Evolutionary conservation across 2,797 vertebrate genomes (phyloP), one percentile per base, ranked within the genome.

Genomic region (Nyctalus aviator): DNA sequence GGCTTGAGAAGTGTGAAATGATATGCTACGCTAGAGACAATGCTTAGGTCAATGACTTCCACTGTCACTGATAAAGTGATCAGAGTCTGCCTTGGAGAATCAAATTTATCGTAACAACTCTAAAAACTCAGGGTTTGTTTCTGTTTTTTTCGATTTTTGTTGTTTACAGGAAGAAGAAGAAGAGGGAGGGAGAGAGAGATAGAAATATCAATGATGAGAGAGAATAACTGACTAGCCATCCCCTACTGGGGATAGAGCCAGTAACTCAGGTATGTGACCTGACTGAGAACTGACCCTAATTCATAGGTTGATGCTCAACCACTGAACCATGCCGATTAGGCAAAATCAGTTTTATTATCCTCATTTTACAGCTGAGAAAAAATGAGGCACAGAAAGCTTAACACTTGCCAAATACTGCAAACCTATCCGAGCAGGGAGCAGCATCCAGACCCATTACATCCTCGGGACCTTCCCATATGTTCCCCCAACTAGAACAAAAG

Each of bases 361-460:
- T 93, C 41, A 48, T 59, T 73, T 89, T 84, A 82, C 20, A 89
- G 62, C 50, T 75, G 12, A 89, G 46, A 32, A 71, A 89, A 89
- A 95, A 41, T 59, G 23, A 91, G 71, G 14, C 30, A 64, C 35
- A 59, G 23, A 66, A 23, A 68, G 69, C 41, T 85, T 77, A 88
- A 64, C 14, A 77, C 27, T 35, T 94, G n/a, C 27, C 84, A 57
- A 88, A 93, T 30, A 50, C 18, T 57, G 25, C 17, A 94, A 88
- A 85, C 17, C n/a, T 69, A 76, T 23, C n/a, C 64, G 32, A 57
- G n/a, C 35, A 79, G 64, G 75, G 82, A 78, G 37, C 57, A 93
- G n/a, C 92, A 92, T 53, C 62, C 14, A 82, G 57, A 14, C 62
- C 83, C 27, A 41, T 64, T 64, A 84, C 48, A 88, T 55, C 48